Percentiles rank a stretch among this genome's conserved stretches.
phyloP scores from a whole-genome alignment of 2,113 vertebrate species.

The Ailurus styani region DNA sequence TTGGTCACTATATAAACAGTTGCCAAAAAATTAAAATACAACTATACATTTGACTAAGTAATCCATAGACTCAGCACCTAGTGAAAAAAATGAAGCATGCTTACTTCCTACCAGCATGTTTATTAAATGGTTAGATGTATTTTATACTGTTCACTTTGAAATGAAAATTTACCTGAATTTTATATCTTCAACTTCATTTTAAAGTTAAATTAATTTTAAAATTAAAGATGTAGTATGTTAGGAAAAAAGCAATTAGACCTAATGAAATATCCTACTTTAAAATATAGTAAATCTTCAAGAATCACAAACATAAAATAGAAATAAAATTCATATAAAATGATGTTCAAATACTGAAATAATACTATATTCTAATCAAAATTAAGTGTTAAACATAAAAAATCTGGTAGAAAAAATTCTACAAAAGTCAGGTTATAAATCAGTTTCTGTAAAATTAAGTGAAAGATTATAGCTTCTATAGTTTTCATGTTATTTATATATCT shows the following conservation, averaged over 20 bases:
- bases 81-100: neutral
- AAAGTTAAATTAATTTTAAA: neutral
- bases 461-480: neutral
- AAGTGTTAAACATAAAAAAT: neutral
- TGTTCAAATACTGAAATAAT: conserved; percentile 6
- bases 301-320: neutral
- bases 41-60: neutral
- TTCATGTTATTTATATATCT: neutral
- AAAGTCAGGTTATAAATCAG: neutral
- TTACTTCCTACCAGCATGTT: neutral
- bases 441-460: neutral
- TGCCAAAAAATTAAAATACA: neutral
- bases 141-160: neutral
- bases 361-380: neutral
- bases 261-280: neutral
- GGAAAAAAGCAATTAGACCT: neutral
- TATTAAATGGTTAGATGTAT: neutral
- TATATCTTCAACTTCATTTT: neutral
- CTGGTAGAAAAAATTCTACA: neutral
- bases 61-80: neutral
- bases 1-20: neutral
- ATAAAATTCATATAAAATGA: neutral
- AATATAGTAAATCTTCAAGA: neutral
- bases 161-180: neutral
- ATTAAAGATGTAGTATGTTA: neutral